Conservation (phyloP, 2,888 invertebrate genomes). For the Drosophila niveifrons region DNA sequence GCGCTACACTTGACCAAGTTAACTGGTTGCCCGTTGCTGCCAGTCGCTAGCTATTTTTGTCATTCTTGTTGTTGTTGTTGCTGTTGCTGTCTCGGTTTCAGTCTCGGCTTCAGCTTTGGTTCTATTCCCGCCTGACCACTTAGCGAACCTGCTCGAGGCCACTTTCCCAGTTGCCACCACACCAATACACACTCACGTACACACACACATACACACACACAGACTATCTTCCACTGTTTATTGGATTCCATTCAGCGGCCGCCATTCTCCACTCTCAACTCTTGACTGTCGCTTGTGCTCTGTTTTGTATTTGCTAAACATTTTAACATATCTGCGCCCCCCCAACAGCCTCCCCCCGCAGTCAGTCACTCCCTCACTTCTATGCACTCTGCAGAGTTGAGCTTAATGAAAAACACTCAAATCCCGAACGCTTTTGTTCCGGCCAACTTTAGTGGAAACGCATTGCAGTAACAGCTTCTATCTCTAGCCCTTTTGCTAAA, state of each 20-base stretch:
- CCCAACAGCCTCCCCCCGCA: not conserved
- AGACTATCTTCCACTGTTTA: conserved; percentile 55
- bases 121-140: conserved; percentile 68
- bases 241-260: conserved; percentile 63
- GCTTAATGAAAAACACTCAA: conserved; percentile 61
- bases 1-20: conserved; percentile 75
- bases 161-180: conserved; percentile 59
- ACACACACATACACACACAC: conserved; percentile 16
- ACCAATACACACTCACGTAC: conserved; percentile 14
- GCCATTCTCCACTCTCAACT: conserved; percentile 17
- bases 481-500: not conserved
- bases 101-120: conserved; percentile 32
- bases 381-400: conserved; percentile 4
- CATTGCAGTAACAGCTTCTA: conserved; percentile 31
- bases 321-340: conserved; percentile 50
- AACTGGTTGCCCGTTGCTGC: conserved; percentile 40
- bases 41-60: conserved; percentile 38
- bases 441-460: conserved; percentile 70
- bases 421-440: conserved; percentile 64
- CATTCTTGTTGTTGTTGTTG: conserved; percentile 2
- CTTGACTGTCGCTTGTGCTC: conserved; percentile 47
- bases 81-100: conserved; percentile 22
- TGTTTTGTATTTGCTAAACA: conserved; percentile 68
- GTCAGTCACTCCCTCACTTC: not conserved
- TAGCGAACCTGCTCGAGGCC: conserved; percentile 59